Evolutionary conservation across 1,140 invertebrate species (phyloP).

Genomic region (Tachypleus tridentatus): DNA sequence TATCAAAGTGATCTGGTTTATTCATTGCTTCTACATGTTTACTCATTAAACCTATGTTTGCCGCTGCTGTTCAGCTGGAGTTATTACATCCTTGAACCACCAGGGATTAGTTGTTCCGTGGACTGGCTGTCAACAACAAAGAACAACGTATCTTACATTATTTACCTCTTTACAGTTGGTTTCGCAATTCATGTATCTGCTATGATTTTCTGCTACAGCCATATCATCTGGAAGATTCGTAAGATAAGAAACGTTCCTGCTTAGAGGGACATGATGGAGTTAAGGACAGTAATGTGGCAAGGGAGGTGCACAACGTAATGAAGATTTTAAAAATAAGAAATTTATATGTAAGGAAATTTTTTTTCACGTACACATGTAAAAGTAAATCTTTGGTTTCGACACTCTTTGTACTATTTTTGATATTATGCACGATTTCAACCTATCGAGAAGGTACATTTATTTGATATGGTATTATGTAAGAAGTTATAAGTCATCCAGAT

Average conservation of each 20-base stretch:
- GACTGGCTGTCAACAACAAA: constrained; percentile 39
- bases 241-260: constrained; percentile 35
- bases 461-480: too few relatives aligned
- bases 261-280: too few relatives aligned
- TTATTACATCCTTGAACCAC: constrained; percentile 39
- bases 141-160: constrained; percentile 36
- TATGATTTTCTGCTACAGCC: constrained; percentile 38
- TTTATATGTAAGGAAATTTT: too few relatives aligned
- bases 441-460: too few relatives aligned
- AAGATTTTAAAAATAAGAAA: too few relatives aligned
- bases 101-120: constrained; percentile 44
- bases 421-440: too few relatives aligned
- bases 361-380: too few relatives aligned
- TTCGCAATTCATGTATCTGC: constrained; percentile 39
- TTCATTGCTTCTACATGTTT: constrained; percentile 39
- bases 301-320: too few relatives aligned
- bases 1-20: constrained; percentile 27
- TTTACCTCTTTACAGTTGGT: constrained; percentile 39
- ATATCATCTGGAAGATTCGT: constrained; percentile 38
- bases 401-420: too few relatives aligned
- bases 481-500: too few relatives aligned
- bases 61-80: constrained; percentile 45
- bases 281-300: too few relatives aligned
- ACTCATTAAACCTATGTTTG: constrained; percentile 35
- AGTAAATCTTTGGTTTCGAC: too few relatives aligned